Conservation (phyloP, 2,888 invertebrate species). For the Pachymerium ferrugineum region DNA sequence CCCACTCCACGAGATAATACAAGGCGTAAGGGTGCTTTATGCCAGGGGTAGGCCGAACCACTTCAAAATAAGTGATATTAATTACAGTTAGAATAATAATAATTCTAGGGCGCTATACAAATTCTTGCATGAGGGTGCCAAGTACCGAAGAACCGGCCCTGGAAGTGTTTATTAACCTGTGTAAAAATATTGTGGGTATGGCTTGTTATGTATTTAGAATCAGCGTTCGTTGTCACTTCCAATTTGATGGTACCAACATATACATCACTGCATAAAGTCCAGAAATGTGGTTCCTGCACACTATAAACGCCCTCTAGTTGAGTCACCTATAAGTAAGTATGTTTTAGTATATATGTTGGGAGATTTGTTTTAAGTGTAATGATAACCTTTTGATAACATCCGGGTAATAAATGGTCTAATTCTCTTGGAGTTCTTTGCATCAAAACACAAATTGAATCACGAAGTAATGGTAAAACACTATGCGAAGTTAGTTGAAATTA, state of each 20-base stretch:
- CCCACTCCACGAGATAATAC: too few relatives aligned
- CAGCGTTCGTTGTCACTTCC: conserved; percentile 88
- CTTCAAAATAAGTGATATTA: too few relatives aligned
- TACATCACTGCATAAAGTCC: conserved; percentile 92
- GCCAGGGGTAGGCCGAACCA: too few relatives aligned
- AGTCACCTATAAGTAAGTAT: conserved; percentile 50
- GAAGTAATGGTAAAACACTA: conserved; percentile 35
- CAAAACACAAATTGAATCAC: conserved; percentile 34
- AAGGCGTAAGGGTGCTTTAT: too few relatives aligned
- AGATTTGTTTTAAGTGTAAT: neutral
- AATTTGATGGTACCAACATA: conserved; percentile 89
- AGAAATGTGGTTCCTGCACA: conserved; percentile 95
- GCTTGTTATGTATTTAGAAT: conserved; percentile 84
- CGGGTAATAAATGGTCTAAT: conserved; percentile 35
- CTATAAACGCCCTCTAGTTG: conserved; percentile 88
- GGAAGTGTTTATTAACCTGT: conserved; percentile 53
- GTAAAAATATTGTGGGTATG: conserved; percentile 93
- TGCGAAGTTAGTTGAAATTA: too few relatives aligned
- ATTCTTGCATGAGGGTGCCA: too few relatives aligned
- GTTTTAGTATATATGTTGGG: neutral
- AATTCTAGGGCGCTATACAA: too few relatives aligned
- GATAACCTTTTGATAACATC: conserved; percentile 36
- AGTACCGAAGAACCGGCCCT: neutral
- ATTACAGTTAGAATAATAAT: too few relatives aligned
- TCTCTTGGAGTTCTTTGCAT: conserved; percentile 37